These are phyloP conservation scores for Suillia variegata DNA, from an alignment of 2,888 invertebrate genomes.

Conservation along the genomic window DNA sequence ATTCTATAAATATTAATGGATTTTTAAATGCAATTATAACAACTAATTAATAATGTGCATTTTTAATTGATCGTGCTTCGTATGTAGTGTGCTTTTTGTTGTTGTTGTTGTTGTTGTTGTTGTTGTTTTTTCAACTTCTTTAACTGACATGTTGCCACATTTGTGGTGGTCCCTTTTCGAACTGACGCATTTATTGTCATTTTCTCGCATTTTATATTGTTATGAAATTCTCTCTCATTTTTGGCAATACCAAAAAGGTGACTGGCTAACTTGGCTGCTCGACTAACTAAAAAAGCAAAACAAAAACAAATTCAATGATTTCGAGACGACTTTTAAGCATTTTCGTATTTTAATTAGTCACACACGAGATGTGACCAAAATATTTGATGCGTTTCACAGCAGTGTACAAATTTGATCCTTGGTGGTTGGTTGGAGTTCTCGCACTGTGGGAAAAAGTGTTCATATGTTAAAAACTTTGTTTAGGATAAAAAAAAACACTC, in stretches of 20 bases:
- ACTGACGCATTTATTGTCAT: slow-evolving; percentile 54
- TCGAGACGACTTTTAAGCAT: no score
- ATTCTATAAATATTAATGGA: slow-evolving; percentile 61
- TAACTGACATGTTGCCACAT: slow-evolving; percentile 1
- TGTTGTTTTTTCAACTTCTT: not conserved
- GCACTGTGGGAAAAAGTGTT: no score
- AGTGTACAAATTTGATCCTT: no score
- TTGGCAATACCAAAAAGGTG: slow-evolving; percentile 38
- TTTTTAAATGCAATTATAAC: slow-evolving; percentile 60
- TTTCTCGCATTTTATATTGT: slow-evolving; percentile 43
- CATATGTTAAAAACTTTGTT: no score
- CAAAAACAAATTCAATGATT: no score
- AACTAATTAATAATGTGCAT: slow-evolving; percentile 60
- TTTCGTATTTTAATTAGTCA: slow-evolving; percentile 58
- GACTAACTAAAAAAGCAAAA: no score
- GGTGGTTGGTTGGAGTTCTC: no score
- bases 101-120: slow-evolving; percentile 2
- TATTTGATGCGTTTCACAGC: slow-evolving; percentile 31
- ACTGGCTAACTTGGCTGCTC: no score
- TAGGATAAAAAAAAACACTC: no score
- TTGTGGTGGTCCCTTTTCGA: slow-evolving; percentile 11
- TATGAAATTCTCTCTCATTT: slow-evolving; percentile 31
- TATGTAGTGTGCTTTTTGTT: not conserved
- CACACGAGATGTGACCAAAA: slow-evolving; percentile 46
- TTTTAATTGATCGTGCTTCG: slow-evolving; percentile 43